A percentile compares a stretch with the other conserved stretches of the same genome.
Evolutionary conservation across 1,140 invertebrate species (phyloP).

Genomic region (Linepithema humile): DNA sequence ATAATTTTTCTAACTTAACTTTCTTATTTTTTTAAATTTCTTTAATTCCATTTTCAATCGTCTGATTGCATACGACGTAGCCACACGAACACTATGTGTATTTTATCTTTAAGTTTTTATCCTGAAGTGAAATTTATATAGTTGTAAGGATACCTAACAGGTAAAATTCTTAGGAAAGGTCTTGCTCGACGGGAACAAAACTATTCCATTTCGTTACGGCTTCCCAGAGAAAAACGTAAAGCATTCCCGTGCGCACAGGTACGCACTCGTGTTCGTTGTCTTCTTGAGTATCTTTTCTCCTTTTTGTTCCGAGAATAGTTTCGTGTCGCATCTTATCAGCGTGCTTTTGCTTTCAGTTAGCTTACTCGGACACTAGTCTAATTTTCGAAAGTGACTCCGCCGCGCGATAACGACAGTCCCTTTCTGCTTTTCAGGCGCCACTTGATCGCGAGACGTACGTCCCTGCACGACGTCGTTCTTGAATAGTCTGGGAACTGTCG

Average conservation of each 20-base stretch:
- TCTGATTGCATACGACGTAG: not conserved
- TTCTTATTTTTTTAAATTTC: not conserved
- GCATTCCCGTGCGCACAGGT: not conserved
- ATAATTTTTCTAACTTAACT: not conserved
- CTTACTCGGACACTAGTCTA: not conserved
- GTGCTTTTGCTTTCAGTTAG: not conserved
- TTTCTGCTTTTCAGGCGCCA: slow-evolving; percentile 39
- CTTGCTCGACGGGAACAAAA: not conserved
- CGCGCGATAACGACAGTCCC: not conserved
- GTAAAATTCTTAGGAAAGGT: not conserved
- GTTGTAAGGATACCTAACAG: not conserved
- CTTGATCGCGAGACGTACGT: slow-evolving; percentile 59
- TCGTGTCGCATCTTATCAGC: slow-evolving; percentile 1
- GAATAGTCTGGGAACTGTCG: slow-evolving; percentile 20
- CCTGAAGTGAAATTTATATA: not conserved
- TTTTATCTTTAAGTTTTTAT: not conserved
- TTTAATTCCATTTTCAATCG: not conserved
- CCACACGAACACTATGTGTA: not conserved
- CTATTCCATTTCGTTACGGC: not conserved
- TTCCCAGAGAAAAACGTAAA: slow-evolving; percentile 6
- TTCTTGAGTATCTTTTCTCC: slow-evolving; percentile 10
- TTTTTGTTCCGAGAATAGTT: not conserved
- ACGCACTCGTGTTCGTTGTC: not conserved
- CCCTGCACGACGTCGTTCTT: slow-evolving; percentile 8
- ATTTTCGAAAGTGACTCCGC: slow-evolving; percentile 9